Percentiles rank a stretch among this genome's conserved stretches.
Conservation (phyloP, 1,140 invertebrate species). For the Drosophila insularis region DNA sequence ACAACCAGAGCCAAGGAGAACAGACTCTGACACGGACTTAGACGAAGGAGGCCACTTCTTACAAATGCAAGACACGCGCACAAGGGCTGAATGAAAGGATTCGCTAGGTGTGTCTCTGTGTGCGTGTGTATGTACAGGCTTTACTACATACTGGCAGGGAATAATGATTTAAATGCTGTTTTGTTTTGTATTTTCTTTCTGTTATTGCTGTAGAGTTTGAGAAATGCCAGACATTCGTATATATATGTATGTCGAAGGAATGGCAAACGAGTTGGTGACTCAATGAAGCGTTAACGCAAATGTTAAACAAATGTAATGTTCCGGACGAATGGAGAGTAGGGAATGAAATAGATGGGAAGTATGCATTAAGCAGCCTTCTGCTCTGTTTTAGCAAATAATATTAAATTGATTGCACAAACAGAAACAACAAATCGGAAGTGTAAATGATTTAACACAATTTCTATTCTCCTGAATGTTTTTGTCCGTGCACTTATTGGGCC, state of each 20-base stretch:
- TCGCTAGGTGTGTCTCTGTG: conserved; percentile 40
- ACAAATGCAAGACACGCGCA: conserved; percentile 65
- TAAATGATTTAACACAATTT: conserved; percentile 79
- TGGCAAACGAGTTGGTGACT: conserved; percentile 50
- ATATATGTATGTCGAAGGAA: conserved; percentile 59
- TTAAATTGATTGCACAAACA: conserved; percentile 80
- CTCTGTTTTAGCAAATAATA: conserved; percentile 74
- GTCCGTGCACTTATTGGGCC: conserved; percentile 42
- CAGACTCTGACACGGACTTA: conserved; percentile 5
- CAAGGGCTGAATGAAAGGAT: conserved; percentile 69
- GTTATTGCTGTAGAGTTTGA: conserved; percentile 29
- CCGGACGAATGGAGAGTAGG: conserved; percentile 71
- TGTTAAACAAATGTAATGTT: conserved; percentile 81
- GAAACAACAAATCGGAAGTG: conserved; percentile 71
- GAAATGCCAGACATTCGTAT: conserved; percentile 54
- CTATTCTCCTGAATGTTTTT: conserved; percentile 40
- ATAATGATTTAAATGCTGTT: conserved; percentile 79
- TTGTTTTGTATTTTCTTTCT: conserved; percentile 20
- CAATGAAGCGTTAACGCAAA: conserved; percentile 77
- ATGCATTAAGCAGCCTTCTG: conserved; percentile 46
- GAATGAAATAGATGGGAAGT: conserved; percentile 25
- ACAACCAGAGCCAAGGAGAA: neutral
- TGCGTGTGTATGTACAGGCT: conserved; percentile 33
- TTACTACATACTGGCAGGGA: conserved; percentile 31
- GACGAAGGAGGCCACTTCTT: conserved; percentile 40